Percentiles rank a stretch among this genome's conserved stretches.
phyloP scores from a whole-genome alignment of 2,113 vertebrate genomes.

The Nyctibius bracteatus region DNA sequence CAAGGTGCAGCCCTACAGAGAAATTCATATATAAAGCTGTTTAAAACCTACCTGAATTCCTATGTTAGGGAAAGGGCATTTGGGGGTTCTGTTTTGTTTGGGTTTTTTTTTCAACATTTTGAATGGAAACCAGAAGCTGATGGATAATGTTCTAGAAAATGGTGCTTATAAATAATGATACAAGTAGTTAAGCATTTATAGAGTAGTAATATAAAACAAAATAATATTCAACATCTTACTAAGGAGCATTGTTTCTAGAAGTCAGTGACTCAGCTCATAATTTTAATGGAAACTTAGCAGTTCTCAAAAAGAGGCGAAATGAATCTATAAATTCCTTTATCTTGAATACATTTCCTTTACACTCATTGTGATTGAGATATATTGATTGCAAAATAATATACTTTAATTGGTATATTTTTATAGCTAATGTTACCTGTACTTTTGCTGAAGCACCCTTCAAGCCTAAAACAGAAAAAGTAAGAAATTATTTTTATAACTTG shows the following conservation, averaged over 20 bases:
- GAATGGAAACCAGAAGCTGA: not conserved
- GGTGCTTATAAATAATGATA: not conserved
- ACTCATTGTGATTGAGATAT: not conserved
- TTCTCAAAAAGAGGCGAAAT: not conserved
- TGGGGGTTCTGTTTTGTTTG: not conserved
- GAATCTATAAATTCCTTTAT: not conserved
- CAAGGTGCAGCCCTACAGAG: not conserved
- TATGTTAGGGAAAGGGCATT: not conserved
- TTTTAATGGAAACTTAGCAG: not conserved
- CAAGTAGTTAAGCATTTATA: not conserved
- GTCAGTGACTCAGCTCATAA: not conserved
- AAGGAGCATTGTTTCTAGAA: not conserved
- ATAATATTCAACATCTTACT: not conserved
- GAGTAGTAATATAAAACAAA: not conserved
- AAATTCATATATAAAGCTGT: not conserved
- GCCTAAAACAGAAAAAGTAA: not conserved
- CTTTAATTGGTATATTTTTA: not conserved
- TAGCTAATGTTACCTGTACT: not conserved
- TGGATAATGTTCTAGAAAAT: not conserved
- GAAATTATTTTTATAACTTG: not conserved
- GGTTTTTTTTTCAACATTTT: not conserved
- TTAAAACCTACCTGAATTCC: not conserved
- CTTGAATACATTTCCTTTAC: not conserved
- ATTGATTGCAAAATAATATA: not conserved
- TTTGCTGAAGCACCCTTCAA: not conserved